Percentiles rank a stretch among this genome's conserved stretches.
Conservation (phyloP, 2,113 vertebrate genomes). For the Macquaria australasica region DNA sequence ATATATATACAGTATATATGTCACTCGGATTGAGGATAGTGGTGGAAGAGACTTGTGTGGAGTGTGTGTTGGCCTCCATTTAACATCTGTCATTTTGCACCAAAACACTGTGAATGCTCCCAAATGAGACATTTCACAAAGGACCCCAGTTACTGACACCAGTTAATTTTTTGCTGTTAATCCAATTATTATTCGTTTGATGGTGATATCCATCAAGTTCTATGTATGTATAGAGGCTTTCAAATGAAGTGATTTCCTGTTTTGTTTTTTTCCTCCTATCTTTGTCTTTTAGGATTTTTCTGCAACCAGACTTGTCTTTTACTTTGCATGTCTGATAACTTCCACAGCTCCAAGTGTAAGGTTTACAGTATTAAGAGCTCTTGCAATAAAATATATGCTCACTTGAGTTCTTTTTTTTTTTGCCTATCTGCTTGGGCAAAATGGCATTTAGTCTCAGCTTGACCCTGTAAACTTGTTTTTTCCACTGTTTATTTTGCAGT, state of each 20-base stretch:
- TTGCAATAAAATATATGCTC: slow-evolving; percentile 11
- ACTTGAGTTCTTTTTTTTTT: slow-evolving; percentile 21
- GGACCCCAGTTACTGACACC: slow-evolving; percentile 28
- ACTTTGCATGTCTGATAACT: slow-evolving; percentile 32
- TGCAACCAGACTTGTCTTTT: slow-evolving; percentile 2
- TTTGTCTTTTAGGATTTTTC: slow-evolving; percentile 15
- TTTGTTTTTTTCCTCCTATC: background rate
- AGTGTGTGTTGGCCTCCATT: background rate
- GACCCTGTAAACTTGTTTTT: background rate
- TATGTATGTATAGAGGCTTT: slow-evolving; percentile 8
- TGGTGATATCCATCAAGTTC: background rate
- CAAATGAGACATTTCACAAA: slow-evolving; percentile 18
- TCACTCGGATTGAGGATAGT: background rate
- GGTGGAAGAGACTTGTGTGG: slow-evolving; percentile 10
- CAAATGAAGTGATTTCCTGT: background rate
- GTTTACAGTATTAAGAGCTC: slow-evolving; percentile 45
- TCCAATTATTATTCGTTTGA: background rate
- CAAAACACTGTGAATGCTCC: slow-evolving; percentile 50
- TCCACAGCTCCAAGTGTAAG: slow-evolving; percentile 14
- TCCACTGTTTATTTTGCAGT: background rate
- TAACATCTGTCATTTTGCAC: background rate
- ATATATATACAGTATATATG: background rate
- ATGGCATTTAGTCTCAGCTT: background rate
- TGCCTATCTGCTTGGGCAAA: background rate
- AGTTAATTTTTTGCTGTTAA: background rate